These are phyloP conservation scores for Drosophila melanogaster DNA, from an alignment of 1,140 invertebrate genomes.

Conservation along the genomic window DNA sequence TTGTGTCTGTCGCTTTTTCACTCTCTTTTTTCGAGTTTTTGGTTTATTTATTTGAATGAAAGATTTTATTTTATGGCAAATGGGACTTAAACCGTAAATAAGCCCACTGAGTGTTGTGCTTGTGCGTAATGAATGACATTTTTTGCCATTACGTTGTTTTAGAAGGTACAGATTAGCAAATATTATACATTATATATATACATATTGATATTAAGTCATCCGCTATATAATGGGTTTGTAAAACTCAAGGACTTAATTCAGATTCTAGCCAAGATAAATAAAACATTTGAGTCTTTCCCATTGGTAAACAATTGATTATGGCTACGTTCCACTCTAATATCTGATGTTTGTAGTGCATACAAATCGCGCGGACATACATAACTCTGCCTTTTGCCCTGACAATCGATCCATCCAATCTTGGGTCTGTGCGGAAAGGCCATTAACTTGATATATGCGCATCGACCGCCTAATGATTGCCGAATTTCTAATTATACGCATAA, in stretches of 20 bases:
- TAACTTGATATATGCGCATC: slow-evolving; percentile 76
- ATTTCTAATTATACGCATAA: slow-evolving; percentile 84
- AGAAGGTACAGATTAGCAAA: too few species aligned
- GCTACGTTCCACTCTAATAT: slow-evolving; percentile 9
- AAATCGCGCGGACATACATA: slow-evolving; percentile 41
- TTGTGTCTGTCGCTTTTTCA: slow-evolving; percentile 44
- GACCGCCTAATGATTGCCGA: slow-evolving; percentile 81
- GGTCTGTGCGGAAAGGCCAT: slow-evolving; percentile 73
- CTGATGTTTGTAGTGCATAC: slow-evolving; percentile 34
- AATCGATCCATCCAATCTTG: slow-evolving; percentile 41
- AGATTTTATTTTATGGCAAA: slow-evolving; percentile 66
- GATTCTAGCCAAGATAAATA: too few species aligned
- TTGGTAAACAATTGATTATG: too few species aligned
- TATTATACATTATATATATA: too few species aligned
- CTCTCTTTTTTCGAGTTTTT: slow-evolving; percentile 17
- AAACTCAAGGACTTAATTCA: too few species aligned
- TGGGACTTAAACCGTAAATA: slow-evolving; percentile 50
- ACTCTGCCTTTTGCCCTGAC: slow-evolving; percentile 11
- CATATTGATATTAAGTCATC: too few species aligned
- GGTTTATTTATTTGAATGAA: slow-evolving; percentile 63
- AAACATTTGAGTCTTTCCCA: too few species aligned
- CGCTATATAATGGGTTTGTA: too few species aligned
- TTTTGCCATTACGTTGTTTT: background rate
- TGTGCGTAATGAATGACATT: slow-evolving; percentile 32
- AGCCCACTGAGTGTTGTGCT: slow-evolving; percentile 38